Base-by-base conservation (phyloP, 2,888 invertebrate species). In the Resseliella maxima region DNA sequence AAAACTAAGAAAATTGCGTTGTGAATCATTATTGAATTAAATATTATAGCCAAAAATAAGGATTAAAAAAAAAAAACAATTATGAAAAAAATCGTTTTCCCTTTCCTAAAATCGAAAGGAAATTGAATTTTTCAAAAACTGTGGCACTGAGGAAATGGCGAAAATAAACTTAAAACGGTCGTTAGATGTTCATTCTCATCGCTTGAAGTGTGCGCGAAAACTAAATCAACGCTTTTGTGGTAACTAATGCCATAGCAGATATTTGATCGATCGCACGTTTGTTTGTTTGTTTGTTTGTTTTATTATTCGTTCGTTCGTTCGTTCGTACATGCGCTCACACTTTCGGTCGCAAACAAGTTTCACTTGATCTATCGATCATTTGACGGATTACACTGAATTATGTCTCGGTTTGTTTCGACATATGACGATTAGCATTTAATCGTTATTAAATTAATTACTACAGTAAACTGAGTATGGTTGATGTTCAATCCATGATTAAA, bases 361-460 rank as follows among this genome's bases (percentile, higher is more conserved):
- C 72, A 35, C 35, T 31, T 72, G 72, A 72, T 72, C 72, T 31
- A 72, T 72, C 31, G 72, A 21, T 31, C 35, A 3, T 1, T 31
- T 72, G 72, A 72, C 35, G 72, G 31, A 72, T 72, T 18, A 35
- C 31, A 72, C 35, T 27, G 5, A 12, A 24, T 12, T 41, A 5
- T 41, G 15, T 50, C 12, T 50, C 18, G 5, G 2, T 27, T 24
- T 59, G 24, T 59, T 59, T 59, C 59, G 27, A 24, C 59, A 59
- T 12, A 59, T 5, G 1, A 24, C n/a, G 24, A 50, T 12, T 59
- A 27, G 72, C 31, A 15, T 72, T 50, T 31, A 72, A 59, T 72
- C 31, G 31, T 72, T 72, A 72, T 72, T 72, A 72, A 72, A 72
- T 72, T 72, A 72, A 72, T 72, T 72, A 72, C 72, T 27, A 27